Evolutionary conservation across 2,113 vertebrate genomes (phyloP).

Genomic region (Heterocephalus glaber): DNA sequence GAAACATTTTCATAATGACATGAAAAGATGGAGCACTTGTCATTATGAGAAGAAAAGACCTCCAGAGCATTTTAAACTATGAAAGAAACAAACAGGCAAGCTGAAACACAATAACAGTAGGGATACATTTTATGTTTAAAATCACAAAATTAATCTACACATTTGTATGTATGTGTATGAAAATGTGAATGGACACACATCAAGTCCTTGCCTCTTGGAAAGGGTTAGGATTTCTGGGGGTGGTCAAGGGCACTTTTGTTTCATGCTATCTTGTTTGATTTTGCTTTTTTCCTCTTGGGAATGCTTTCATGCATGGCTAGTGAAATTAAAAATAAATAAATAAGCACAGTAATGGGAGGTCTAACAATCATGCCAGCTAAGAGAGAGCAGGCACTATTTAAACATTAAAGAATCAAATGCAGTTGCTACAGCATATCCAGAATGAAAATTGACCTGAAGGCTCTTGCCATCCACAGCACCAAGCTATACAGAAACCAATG

Average conservation of each 20-base stretch:
- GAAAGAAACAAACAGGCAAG: not conserved
- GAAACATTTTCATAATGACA: not conserved
- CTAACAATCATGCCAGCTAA: slow-evolving; percentile 32
- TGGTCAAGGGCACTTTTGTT: not conserved
- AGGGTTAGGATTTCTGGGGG: slow-evolving; percentile 6
- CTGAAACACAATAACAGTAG: not conserved
- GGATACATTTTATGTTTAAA: not conserved
- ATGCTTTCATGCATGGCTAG: slow-evolving; percentile 45
- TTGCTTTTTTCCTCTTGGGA: slow-evolving; percentile 24
- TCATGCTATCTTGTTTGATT: slow-evolving; percentile 19
- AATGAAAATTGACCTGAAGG: slow-evolving; percentile 59
- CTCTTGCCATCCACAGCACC: not conserved
- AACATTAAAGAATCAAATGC: slow-evolving; percentile 63
- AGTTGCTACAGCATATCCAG: not conserved
- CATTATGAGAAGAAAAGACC: not conserved
- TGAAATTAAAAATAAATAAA: slow-evolving; percentile 79
- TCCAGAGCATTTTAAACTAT: not conserved
- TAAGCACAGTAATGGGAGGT: slow-evolving; percentile 57
- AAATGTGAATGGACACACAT: not conserved
- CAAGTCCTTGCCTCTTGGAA: not conserved
- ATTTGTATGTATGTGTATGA: not conserved
- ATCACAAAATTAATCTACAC: not conserved
- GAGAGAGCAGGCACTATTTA: slow-evolving; percentile 63
- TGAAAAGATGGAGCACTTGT: not conserved
- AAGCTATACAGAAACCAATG: not conserved